phyloP scores from a whole-genome alignment of 2,113 vertebrate species.

The Planiliza haematocheilus region DNA sequence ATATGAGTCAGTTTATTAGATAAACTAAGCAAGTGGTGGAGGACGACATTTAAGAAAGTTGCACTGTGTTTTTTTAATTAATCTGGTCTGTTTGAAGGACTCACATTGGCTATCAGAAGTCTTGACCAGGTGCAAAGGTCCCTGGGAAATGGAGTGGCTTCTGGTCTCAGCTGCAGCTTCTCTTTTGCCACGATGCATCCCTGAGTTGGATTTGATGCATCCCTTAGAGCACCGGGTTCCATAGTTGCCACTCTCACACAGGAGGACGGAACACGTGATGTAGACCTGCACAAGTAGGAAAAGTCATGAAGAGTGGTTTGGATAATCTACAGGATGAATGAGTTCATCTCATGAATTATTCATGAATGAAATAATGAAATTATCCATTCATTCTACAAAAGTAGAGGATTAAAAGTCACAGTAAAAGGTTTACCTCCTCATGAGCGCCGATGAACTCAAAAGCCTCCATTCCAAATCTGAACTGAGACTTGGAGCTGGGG shows the following conservation, averaged over 20 bases:
- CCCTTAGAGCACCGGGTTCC: slow-evolving; percentile 65
- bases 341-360: too few relatives aligned
- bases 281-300: slow-evolving; percentile 73
- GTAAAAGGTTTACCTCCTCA: slow-evolving; percentile 24
- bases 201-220: slow-evolving; percentile 37
- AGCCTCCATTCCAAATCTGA: slow-evolving; percentile 69
- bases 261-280: slow-evolving; percentile 67
- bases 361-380: too few relatives aligned
- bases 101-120: slow-evolving; percentile 16
- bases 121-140: slow-evolving; percentile 46
- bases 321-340: too few relatives aligned
- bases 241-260: slow-evolving; percentile 56
- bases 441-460: slow-evolving; percentile 70
- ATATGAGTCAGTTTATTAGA: too few relatives aligned
- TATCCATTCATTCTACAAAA: too few relatives aligned
- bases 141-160: slow-evolving; percentile 55
- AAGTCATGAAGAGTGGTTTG: too few relatives aligned
- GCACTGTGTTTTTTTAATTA: too few relatives aligned
- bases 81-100: too few relatives aligned
- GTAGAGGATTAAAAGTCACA: neutral
- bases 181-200: slow-evolving; percentile 23
- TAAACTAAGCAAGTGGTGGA: too few relatives aligned
- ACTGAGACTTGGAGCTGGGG: slow-evolving; percentile 32
- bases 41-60: too few relatives aligned
- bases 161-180: slow-evolving; percentile 5